These are phyloP conservation scores for Gobionotothen gibberifrons DNA, from an alignment of 2,797 vertebrate genomes.

Conservation along the genomic window DNA sequence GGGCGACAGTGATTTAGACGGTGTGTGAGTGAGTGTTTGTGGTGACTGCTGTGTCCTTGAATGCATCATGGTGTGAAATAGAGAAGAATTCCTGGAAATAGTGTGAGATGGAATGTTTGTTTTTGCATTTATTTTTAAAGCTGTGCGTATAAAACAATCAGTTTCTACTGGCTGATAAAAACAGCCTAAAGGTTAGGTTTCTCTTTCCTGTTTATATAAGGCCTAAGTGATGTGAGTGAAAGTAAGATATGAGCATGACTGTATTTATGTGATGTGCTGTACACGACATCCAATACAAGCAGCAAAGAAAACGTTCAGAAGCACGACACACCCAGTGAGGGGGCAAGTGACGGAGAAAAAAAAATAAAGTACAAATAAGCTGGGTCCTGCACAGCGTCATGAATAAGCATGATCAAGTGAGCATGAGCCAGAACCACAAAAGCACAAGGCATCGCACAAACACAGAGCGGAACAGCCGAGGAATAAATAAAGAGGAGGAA, in stretches of 20 bases:
- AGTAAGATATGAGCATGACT: conserved; percentile 35
- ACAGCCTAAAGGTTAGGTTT: background rate
- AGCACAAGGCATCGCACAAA: conserved; percentile 32
- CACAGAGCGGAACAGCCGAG: conserved; percentile 45
- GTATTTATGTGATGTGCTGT: conserved; percentile 37
- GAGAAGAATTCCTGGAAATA: background rate
- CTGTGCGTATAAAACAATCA: background rate
- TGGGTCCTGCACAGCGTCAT: conserved; percentile 45
- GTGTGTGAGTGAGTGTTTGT: conserved; percentile 48
- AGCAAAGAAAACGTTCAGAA: conserved; percentile 63
- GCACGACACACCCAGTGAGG: conserved; percentile 59
- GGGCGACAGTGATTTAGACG: conserved; percentile 48
- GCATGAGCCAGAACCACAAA: conserved; percentile 51
- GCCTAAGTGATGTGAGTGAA: conserved; percentile 9
- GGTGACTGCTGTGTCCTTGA: conserved; percentile 21
- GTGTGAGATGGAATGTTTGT: background rate
- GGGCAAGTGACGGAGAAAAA: conserved; percentile 48
- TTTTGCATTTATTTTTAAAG: background rate
- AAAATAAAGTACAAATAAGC: conserved; percentile 43
- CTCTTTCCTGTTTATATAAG: background rate
- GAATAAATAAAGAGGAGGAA: conserved; percentile 34
- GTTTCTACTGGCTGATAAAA: background rate
- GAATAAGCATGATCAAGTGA: conserved; percentile 59
- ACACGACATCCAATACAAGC: conserved; percentile 58
- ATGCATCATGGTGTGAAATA: background rate